phyloP scores from a whole-genome alignment of 2,888 invertebrate genomes.

The Gymnocheta viridis region DNA sequence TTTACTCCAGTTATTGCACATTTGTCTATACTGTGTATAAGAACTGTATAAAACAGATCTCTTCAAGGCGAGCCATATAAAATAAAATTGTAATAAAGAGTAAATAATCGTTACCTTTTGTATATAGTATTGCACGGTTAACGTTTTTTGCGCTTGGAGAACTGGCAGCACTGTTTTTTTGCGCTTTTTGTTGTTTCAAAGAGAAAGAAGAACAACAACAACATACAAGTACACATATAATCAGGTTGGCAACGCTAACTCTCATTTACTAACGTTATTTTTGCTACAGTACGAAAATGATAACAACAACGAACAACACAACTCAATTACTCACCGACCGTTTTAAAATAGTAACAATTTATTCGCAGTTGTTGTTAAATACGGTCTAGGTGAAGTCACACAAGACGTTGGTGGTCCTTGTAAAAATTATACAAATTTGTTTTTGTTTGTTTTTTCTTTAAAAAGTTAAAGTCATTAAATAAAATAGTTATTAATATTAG shows the following conservation, averaged over 20 bases:
- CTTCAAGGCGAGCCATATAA: too few relatives aligned
- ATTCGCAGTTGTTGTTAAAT: conserved; percentile 68
- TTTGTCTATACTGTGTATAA: too few relatives aligned
- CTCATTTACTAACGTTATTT: conserved; percentile 42
- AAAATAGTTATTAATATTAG: conserved; percentile 10
- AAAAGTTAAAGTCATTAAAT: conserved; percentile 5
- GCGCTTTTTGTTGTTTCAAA: background rate
- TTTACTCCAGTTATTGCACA: too few relatives aligned
- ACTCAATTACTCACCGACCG: conserved; percentile 52
- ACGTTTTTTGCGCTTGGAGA: background rate
- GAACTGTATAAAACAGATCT: too few relatives aligned
- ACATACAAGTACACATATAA: background rate
- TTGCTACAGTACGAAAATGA: conserved; percentile 15
- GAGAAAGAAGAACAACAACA: background rate
- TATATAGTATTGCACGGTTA: too few relatives aligned
- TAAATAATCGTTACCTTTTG: too few relatives aligned
- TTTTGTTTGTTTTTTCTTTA: background rate
- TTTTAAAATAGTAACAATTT: conserved; percentile 51
- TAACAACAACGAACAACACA: conserved; percentile 38
- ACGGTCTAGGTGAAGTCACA: conserved; percentile 63
- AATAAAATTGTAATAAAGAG: too few relatives aligned
- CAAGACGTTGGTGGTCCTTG: conserved; percentile 14
- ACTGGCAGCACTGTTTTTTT: background rate
- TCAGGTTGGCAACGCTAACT: conserved; percentile 66
- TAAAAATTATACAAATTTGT: background rate